Evolutionary conservation across 1,140 invertebrate species (phyloP).

Genomic region (Calephelis virginiensis): DNA sequence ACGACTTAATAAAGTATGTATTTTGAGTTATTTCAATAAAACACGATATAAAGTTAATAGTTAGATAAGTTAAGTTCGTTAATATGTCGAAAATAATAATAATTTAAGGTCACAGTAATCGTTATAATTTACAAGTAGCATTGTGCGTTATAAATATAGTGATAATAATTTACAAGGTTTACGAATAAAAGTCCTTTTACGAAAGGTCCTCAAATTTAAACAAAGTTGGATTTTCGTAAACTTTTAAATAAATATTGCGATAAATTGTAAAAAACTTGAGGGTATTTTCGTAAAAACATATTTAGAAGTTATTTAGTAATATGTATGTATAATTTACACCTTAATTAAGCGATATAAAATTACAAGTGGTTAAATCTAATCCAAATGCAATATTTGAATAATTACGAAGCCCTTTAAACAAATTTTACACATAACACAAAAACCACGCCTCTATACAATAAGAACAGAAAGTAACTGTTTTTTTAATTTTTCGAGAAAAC

Average conservation of each 20-base stretch:
- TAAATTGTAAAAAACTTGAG: too few relatives aligned
- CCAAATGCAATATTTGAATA: constrained; percentile 67
- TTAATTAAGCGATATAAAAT: constrained; percentile 56
- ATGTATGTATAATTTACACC: constrained; percentile 46
- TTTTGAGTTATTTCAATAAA: too few relatives aligned
- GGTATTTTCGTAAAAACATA: too few relatives aligned
- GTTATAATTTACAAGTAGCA: neutral
- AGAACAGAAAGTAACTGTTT: neutral
- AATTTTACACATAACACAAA: constrained; percentile 59
- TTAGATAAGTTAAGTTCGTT: too few relatives aligned
- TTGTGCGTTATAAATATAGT: constrained; percentile 16
- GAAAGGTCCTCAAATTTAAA: too few relatives aligned
- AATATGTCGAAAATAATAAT: neutral
- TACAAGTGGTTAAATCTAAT: constrained; percentile 54
- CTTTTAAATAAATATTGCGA: too few relatives aligned
- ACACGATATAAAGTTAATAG: too few relatives aligned
- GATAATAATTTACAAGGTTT: constrained; percentile 7
- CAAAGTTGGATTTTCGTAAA: too few relatives aligned
- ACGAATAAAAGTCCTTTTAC: too few relatives aligned
- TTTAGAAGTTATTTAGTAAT: neutral
- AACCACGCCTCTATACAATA: constrained; percentile 35
- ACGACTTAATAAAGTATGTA: too few relatives aligned
- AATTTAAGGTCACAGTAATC: neutral
- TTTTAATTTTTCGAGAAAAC: neutral
- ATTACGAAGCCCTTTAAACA: constrained; percentile 49